Conservation (phyloP, 1,140 invertebrate species). For the Akabosia matsudoensis region DNA sequence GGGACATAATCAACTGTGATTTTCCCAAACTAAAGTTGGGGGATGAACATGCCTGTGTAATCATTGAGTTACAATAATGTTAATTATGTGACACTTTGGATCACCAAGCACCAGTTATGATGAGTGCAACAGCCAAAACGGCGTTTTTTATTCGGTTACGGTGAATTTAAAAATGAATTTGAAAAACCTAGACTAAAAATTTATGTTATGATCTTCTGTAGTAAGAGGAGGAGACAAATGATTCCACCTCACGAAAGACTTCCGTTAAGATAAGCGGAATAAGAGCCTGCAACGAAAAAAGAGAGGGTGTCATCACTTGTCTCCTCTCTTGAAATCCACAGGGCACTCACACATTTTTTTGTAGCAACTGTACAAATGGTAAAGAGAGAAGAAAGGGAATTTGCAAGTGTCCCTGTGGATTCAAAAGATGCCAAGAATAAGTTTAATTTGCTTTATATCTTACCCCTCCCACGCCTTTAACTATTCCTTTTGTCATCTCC, state of each 20-base stretch:
- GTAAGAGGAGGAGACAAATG: constrained; percentile 40
- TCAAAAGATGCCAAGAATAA: too few relatives aligned
- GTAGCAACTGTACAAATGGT: not conserved
- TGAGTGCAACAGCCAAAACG: too few relatives aligned
- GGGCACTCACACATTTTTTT: not conserved
- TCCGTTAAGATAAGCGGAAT: constrained; percentile 36
- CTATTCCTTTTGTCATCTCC: not conserved
- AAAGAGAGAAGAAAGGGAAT: not conserved
- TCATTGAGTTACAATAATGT: too few relatives aligned
- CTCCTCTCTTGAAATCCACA: constrained; percentile 22
- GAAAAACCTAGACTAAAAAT: not conserved
- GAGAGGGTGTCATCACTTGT: constrained; percentile 23
- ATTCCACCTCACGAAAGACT: constrained; percentile 44
- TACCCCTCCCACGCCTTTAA: constrained; percentile 4
- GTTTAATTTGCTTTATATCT: not conserved
- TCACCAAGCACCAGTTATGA: too few relatives aligned
- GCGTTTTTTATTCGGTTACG: not conserved
- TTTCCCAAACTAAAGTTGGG: too few relatives aligned
- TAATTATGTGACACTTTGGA: too few relatives aligned
- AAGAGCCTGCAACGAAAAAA: constrained; percentile 37
- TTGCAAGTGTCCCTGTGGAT: not conserved
- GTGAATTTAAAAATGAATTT: not conserved
- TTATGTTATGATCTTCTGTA: not conserved
- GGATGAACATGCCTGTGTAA: too few relatives aligned
- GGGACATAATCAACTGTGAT: too few relatives aligned